These are phyloP conservation scores for Chrysocyon brachyurus DNA, from an alignment of 2,797 vertebrate species.

Conservation along the genomic window DNA sequence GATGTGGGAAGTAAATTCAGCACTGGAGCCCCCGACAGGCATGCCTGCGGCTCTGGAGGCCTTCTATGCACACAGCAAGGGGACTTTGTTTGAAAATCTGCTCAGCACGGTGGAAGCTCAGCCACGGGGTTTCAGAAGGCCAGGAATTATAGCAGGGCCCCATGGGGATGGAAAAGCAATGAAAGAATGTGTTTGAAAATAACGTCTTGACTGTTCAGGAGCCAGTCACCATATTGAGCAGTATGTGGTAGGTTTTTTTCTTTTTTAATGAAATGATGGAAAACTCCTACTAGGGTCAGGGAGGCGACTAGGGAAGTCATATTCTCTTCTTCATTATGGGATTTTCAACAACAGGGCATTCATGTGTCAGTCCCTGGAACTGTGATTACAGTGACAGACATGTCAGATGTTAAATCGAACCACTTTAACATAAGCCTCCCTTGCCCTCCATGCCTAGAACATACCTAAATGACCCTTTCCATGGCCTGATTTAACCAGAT, in stretches of 20 bases:
- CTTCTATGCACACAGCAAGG: slow-evolving; percentile 17
- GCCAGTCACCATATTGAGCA: slow-evolving; percentile 36
- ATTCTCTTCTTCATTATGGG: slow-evolving; percentile 38
- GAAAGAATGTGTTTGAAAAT: slow-evolving; percentile 73
- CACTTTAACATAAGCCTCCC: background rate
- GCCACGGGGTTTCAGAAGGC: slow-evolving; percentile 60
- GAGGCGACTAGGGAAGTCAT: slow-evolving; percentile 25
- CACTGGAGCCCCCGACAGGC: slow-evolving; percentile 65
- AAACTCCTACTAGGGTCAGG: slow-evolving; percentile 27
- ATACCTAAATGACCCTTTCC: background rate
- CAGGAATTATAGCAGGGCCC: slow-evolving; percentile 58
- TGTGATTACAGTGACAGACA: background rate
- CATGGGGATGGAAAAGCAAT: slow-evolving; percentile 49
- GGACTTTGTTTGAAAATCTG: slow-evolving; percentile 76
- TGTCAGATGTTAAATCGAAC: background rate
- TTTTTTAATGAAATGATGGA: slow-evolving; percentile 68
- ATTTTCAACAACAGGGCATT: slow-evolving; percentile 41
- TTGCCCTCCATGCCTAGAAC: background rate
- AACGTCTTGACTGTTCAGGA: slow-evolving; percentile 6
- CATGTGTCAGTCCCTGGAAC: background rate
- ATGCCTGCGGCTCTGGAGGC: slow-evolving; percentile 72
- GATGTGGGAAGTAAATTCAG: slow-evolving; percentile 85
- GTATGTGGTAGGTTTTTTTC: background rate
- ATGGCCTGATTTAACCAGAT: background rate
- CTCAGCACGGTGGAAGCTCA: slow-evolving; percentile 66